Evolutionary conservation across 2,888 invertebrate species (phyloP).

Genomic region (Azorinus chamasolen): DNA sequence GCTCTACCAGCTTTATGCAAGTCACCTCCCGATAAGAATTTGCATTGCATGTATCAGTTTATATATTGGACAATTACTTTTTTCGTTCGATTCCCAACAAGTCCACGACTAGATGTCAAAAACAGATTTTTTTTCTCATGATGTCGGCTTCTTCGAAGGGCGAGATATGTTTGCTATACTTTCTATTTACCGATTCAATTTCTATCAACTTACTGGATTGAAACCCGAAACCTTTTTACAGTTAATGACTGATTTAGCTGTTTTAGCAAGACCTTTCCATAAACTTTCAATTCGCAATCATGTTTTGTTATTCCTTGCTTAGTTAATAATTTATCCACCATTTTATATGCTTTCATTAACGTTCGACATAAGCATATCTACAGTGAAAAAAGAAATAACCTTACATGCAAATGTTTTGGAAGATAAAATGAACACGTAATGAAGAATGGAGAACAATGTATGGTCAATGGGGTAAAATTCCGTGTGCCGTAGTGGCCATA

Average conservation of each 20-base stretch:
- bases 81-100: slow-evolving; percentile 1
- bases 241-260: not conserved
- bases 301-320: not conserved
- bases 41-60: too few relatives aligned
- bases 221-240: slow-evolving; percentile 18
- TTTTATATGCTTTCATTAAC: not conserved
- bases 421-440: not conserved
- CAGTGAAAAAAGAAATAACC: slow-evolving; percentile 4
- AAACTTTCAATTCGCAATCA: slow-evolving; percentile 2
- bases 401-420: not conserved
- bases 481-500: slow-evolving; percentile 12
- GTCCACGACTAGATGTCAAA: not conserved
- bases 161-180: not conserved
- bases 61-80: too few relatives aligned
- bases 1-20: too few relatives aligned
- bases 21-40: too few relatives aligned
- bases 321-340: not conserved
- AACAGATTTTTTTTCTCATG: not conserved
- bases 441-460: not conserved
- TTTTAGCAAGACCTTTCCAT: not conserved
- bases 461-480: slow-evolving; percentile 13
- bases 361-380: slow-evolving; percentile 2
- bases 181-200: not conserved
- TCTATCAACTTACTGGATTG: slow-evolving; percentile 5
- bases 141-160: not conserved